Base-by-base conservation (phyloP, 1,140 invertebrate species). In the Pomacea maculata region DNA sequence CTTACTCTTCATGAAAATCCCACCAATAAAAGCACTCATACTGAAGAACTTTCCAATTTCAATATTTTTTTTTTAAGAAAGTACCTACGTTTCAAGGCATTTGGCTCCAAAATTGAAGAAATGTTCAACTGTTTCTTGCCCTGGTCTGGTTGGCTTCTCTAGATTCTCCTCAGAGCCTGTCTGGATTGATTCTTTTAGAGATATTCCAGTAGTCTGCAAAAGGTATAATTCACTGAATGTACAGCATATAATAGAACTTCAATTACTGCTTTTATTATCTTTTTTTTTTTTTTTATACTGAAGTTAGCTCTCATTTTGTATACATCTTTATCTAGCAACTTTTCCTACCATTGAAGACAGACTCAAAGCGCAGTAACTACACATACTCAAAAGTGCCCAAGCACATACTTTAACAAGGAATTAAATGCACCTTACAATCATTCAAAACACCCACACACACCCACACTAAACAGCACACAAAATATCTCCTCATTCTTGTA, bases 71-170 rank as follows among this genome's bases (percentile, higher is more conserved):
- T 61, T 45, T 4, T 2, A 61, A 17, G 9, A 61, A 61, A 0
- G 55, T 11, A 77, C 85, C 34, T 85, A 89, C 89, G 85, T 87
- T 80, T 89, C 86, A 19, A 90, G 78, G 77, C 89, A 89, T 7
- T 81, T 84, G 21, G 89, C 88, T 74, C 88, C 88, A 86, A 89
- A 89, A 14, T 84, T 80, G 73, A 90, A 89, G 57, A 90, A 83
- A 81, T 87, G 89, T 75, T 88, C 82, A 17, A 89, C 85, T 21
- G 87, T 88, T 19, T 64, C 65, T 63, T 82, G 70, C 17, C 87
- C 87, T 34, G 83, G 78, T 82, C 34, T 79, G 45, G 57, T 61
- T 17, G 57, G 15, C 57, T 11, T 61, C 57, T 61, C 4, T 61
- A 11, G 57, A 17, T 61, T 17, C 11, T 14, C 57, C 15, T 61